Base-by-base conservation (phyloP, 2,113 vertebrate species). In the Henicopernis longicauda region DNA sequence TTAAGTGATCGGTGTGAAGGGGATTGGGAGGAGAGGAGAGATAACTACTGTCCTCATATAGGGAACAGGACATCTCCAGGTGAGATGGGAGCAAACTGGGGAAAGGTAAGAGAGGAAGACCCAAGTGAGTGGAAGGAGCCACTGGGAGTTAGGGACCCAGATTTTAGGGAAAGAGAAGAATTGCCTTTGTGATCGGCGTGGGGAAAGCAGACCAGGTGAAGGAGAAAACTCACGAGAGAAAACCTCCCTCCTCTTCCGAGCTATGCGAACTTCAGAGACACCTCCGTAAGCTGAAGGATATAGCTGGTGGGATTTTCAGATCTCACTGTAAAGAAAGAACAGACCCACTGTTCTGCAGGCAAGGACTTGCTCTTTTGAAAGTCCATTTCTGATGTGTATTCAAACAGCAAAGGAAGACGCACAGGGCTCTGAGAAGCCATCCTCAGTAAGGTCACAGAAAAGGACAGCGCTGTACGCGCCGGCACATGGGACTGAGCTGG, bases 321-420 rank as follows among this genome's bases (percentile, higher is more conserved):
- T 93, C 91, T 96, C 59, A 50, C 38, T 13, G 1, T 47, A 82
- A 82, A 70, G 83, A 89, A 93, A 65, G 86, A 91, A 92, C 49
- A 90, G 78, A 95, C 74, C 59, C 66, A 62, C 71, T 47, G 92
- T 71, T 96, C 92, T 84, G 69, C 73, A 79, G 81, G 77, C 86
- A 85, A 42, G 49, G 73, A 86, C 66, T 65, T 47, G 79, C 63
- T 92, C 95, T 93, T 95, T 90, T 94, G 26, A 89, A 97, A 93
- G 86, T 50, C 89, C 84, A 40, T 67, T 93, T 96, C 74, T 96
- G 91, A 93, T 86, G 82, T 91, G 69, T 52, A 93, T 70, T 93
- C 86, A 93, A 88, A 93, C 4, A 1, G 84, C 0, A 1, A 89
- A 77, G 42, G 74, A 91, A 86, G 87, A 88, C 1, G 55, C 84